These are phyloP conservation scores for Ochropleura leucogaster DNA, from an alignment of 2,888 invertebrate species.

Conservation along the genomic window DNA sequence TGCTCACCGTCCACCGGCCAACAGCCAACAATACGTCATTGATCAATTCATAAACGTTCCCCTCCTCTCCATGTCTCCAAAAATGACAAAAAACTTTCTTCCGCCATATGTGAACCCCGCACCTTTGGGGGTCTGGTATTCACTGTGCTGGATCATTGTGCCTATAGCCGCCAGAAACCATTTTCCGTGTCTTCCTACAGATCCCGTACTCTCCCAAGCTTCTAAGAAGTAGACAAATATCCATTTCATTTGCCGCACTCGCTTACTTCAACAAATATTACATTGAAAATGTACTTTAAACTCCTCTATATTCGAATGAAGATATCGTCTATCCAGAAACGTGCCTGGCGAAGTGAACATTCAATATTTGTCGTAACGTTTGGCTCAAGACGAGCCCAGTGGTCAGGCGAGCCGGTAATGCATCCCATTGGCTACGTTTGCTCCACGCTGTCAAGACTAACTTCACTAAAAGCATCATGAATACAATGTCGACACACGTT, in stretches of 20 bases:
- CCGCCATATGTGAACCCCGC: too few species aligned
- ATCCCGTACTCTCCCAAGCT: neutral
- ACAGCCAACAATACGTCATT: too few species aligned
- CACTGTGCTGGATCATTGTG: too few species aligned
- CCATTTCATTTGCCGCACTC: neutral
- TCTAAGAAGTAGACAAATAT: neutral
- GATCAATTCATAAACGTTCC: too few species aligned
- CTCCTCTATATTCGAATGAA: neutral
- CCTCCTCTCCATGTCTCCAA: too few species aligned
- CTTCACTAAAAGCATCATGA: conserved; percentile 29
- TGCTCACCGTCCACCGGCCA: too few species aligned
- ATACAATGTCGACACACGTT: conserved; percentile 7
- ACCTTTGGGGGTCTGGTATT: too few species aligned
- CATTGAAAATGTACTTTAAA: neutral
- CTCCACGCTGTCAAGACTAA: neutral
- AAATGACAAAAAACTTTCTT: too few species aligned
- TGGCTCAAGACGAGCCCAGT: neutral
- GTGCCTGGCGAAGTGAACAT: neutral
- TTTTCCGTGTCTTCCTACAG: neutral
- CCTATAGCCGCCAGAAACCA: neutral
- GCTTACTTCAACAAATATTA: neutral
- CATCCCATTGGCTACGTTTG: neutral
- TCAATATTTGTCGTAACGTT: neutral
- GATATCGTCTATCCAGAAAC: neutral
- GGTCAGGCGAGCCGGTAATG: neutral